A percentile compares a stretch with the other conserved stretches of the same genome.
Conservation (phyloP, 2,113 vertebrate species). For the Psittacus erithacus region DNA sequence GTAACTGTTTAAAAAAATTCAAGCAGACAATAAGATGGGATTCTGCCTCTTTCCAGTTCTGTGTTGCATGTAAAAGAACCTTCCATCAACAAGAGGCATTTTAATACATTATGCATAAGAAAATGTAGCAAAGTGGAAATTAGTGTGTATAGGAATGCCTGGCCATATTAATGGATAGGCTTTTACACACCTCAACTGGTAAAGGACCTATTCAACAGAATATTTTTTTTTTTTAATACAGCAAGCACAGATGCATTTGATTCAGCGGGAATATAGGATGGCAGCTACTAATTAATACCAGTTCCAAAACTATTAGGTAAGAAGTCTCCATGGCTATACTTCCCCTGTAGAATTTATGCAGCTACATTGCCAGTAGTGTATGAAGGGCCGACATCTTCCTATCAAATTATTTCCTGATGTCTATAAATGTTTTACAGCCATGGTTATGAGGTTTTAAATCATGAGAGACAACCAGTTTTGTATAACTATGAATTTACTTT, state of each 20-base stretch:
- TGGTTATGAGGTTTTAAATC: background rate
- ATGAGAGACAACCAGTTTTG: background rate
- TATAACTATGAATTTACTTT: background rate
- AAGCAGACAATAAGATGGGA: background rate
- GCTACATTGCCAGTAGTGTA: background rate
- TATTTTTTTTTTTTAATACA: background rate
- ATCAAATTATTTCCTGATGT: background rate
- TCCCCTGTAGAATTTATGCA: background rate
- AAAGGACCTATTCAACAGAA: background rate
- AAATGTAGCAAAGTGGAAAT: constrained; percentile 13
- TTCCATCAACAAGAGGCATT: background rate
- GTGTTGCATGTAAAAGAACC: background rate
- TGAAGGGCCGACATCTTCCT: background rate
- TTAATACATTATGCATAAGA: constrained; percentile 40
- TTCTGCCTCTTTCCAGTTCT: background rate
- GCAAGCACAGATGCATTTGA: background rate
- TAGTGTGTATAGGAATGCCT: background rate
- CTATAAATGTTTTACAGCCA: background rate
- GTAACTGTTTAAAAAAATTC: constrained; percentile 43
- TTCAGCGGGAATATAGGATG: background rate
- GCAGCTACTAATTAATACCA: background rate
- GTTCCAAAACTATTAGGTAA: background rate
- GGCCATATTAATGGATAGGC: background rate
- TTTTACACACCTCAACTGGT: background rate
- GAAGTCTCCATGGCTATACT: background rate